Evolutionary conservation across 1,140 invertebrate genomes (phyloP).

Genomic region (Brachionus angularis): DNA sequence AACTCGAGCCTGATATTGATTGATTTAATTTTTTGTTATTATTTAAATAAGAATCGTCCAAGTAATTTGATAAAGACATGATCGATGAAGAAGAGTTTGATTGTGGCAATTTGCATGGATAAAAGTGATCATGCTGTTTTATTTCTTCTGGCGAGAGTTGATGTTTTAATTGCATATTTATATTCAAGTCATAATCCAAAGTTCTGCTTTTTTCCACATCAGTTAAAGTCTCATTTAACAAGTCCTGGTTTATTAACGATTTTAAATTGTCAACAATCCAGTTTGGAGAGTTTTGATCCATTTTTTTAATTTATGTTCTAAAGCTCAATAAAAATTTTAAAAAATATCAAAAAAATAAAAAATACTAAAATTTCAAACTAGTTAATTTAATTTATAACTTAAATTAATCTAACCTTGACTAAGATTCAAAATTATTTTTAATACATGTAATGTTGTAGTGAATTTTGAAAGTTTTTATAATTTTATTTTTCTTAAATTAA

Average conservation of each 20-base stretch:
- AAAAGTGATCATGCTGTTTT: not conserved
- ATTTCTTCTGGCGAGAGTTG: slow-evolving; percentile 28
- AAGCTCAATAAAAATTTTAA: not conserved
- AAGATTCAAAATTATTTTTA: slow-evolving; percentile 36
- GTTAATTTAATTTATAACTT: not conserved
- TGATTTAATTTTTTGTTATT: not conserved
- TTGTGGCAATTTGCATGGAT: not conserved
- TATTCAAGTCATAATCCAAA: slow-evolving; percentile 9
- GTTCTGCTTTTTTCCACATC: not conserved
- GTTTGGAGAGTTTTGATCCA: slow-evolving; percentile 3
- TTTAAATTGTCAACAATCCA: slow-evolving; percentile 24
- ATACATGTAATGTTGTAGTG: too few relatives aligned
- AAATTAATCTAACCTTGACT: slow-evolving; percentile 43
- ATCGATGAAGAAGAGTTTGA: slow-evolving; percentile 18
- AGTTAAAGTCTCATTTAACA: too few relatives aligned
- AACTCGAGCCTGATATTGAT: slow-evolving; percentile 13
- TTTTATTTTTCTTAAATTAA: too few relatives aligned
- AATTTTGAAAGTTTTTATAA: too few relatives aligned
- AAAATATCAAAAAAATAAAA: not conserved
- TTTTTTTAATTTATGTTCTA: too few relatives aligned
- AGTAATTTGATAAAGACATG: not conserved
- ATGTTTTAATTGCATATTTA: not conserved
- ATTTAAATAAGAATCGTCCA: slow-evolving; percentile 3
- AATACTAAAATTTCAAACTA: not conserved
- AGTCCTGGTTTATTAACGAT: slow-evolving; percentile 10